These are phyloP conservation scores for Petrocephalus schoutedeni DNA, from an alignment of 2,797 vertebrate species.

Conservation along the genomic window DNA sequence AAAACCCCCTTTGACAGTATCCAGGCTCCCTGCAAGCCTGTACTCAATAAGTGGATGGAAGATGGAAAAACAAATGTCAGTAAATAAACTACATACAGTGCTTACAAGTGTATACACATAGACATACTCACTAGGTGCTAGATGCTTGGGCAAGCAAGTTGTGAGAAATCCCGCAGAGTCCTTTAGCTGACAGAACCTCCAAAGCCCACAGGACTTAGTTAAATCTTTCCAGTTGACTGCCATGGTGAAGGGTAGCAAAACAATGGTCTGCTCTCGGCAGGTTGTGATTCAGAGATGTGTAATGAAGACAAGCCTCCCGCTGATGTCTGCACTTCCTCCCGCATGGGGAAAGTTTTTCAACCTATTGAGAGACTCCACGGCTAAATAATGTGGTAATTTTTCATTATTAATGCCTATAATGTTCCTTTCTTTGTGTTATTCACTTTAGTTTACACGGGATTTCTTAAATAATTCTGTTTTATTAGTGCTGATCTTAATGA, in stretches of 20 bases:
- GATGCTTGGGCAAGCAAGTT: not conserved
- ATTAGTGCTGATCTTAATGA: not conserved
- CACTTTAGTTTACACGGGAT: not conserved
- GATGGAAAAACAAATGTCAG: not conserved
- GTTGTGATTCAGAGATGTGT: not conserved
- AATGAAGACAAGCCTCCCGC: not conserved
- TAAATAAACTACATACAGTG: not conserved
- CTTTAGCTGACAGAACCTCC: not conserved
- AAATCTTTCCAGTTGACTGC: not conserved
- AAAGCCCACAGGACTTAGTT: not conserved
- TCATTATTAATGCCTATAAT: not conserved
- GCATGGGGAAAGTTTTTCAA: not conserved
- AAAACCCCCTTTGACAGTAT: not conserved
- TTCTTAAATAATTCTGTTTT: not conserved
- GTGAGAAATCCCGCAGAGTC: not conserved
- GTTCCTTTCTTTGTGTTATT: not conserved
- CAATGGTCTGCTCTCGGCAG: not conserved
- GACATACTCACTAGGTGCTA: not conserved
- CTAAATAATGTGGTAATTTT: not conserved
- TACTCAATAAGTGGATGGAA: not conserved
- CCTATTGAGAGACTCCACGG: not conserved
- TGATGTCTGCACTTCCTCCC: not conserved
- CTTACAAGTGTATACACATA: not conserved
- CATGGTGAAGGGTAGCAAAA: not conserved
- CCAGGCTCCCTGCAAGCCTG: not conserved